phyloP scores from a whole-genome alignment of 2,888 invertebrate species.

The Callyntrura sp. region DNA sequence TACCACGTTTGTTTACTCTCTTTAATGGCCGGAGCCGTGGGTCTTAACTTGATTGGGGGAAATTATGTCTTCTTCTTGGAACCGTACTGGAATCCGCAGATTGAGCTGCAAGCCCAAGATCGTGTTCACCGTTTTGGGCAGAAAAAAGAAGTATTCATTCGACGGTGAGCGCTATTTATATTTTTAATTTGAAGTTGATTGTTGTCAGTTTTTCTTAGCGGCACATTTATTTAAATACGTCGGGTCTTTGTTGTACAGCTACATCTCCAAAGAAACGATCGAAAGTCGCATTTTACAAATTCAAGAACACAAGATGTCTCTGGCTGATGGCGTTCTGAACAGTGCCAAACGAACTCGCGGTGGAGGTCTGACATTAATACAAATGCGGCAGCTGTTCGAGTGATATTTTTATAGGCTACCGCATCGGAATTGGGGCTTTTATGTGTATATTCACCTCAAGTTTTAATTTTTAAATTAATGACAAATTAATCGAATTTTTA shows the following conservation, averaged over 20 bases:
- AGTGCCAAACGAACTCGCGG: constrained; percentile 87
- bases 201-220: no score
- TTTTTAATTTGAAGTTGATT: neutral
- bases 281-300: constrained; percentile 93
- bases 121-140: constrained; percentile 97
- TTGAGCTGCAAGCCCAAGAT: constrained; percentile 98
- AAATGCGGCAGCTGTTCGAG: constrained; percentile 86
- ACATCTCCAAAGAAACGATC: constrained; percentile 94
- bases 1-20: constrained; percentile 91
- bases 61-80: constrained; percentile 96
- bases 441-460: no score
- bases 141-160: constrained; percentile 91
- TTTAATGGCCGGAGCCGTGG: constrained; percentile 97
- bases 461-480: no score
- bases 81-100: constrained; percentile 98
- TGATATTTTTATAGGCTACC: no score
- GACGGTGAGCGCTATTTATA: constrained; percentile 88
- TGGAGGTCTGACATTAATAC: constrained; percentile 92
- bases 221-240: no score
- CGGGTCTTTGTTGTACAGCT: constrained; percentile 89
- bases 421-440: no score
- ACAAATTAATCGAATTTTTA: no score
- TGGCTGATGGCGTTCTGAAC: constrained; percentile 92
- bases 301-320: constrained; percentile 91
- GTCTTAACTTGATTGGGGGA: constrained; percentile 96